These are phyloP conservation scores for Hippocampus zosterae DNA, from an alignment of 2,113 vertebrate genomes.

Conservation along the genomic window DNA sequence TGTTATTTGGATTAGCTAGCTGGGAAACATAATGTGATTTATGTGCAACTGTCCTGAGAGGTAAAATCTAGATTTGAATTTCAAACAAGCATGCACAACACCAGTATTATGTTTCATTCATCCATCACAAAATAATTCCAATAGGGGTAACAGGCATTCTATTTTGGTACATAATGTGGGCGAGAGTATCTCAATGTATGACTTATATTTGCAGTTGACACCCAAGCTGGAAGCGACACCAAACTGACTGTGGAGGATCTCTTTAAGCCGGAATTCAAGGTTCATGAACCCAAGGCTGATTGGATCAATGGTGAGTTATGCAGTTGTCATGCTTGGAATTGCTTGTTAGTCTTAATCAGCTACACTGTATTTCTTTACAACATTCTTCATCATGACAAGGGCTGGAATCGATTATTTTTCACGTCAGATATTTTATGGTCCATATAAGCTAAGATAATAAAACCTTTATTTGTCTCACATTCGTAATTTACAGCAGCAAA, in stretches of 20 bases:
- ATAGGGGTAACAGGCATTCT: not conserved
- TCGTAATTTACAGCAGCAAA: no score
- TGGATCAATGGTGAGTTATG: constrained; percentile 90
- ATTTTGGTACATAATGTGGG: not conserved
- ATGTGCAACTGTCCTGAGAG: not conserved
- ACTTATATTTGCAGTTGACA: constrained; percentile 77
- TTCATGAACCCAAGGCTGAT: constrained; percentile 86
- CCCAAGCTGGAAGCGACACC: constrained; percentile 83
- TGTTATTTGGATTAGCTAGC: not conserved
- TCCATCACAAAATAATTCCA: not conserved
- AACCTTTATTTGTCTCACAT: no score
- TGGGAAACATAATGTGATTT: not conserved
- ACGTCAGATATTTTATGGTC: not conserved
- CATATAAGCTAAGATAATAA: not conserved
- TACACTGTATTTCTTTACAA: not conserved
- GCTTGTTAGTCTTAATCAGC: not conserved
- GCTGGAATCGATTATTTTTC: not conserved
- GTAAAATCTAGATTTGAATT: not conserved
- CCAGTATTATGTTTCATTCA: not conserved
- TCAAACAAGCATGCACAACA: not conserved
- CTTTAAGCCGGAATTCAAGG: constrained; percentile 83
- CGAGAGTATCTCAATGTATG: not conserved
- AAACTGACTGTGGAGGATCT: constrained; percentile 90
- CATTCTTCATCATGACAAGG: not conserved
- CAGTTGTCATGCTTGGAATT: constrained; percentile 1